Evolutionary conservation across 2,888 invertebrate species (phyloP).

Genomic region (Plagodis pulveraria): DNA sequence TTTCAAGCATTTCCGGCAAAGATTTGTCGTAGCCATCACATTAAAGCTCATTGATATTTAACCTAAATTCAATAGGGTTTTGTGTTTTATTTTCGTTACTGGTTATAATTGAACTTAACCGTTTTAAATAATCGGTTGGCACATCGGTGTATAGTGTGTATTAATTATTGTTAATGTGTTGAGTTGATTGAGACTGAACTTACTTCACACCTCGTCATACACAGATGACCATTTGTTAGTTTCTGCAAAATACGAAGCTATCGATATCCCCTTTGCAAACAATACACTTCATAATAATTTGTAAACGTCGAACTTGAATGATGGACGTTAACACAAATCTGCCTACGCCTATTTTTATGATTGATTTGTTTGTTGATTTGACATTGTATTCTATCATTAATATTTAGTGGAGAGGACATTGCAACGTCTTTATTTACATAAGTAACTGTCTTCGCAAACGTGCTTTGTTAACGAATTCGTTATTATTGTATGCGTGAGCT

Average conservation of each 20-base stretch:
- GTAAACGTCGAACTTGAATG: conserved; percentile 9
- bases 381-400: not conserved
- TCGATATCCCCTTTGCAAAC: not conserved
- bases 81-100: too few species aligned
- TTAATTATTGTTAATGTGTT: too few species aligned
- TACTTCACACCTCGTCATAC: not conserved
- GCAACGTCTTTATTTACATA: conserved; percentile 20
- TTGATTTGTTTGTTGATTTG: conserved; percentile 3
- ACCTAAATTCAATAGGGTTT: too few species aligned
- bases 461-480: conserved; percentile 1
- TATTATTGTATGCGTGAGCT: conserved; percentile 26
- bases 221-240: not conserved
- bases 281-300: conserved; percentile 5
- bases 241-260: not conserved
- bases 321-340: not conserved
- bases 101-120: too few species aligned
- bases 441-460: conserved; percentile 18
- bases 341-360: not conserved
- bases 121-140: too few species aligned
- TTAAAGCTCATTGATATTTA: too few species aligned
- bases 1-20: too few species aligned
- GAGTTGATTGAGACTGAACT: not conserved
- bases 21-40: too few species aligned
- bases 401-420: conserved; percentile 6
- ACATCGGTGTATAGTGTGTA: too few species aligned